Conservation (phyloP, 2,888 invertebrate genomes). For the Byasa hedistus region DNA sequence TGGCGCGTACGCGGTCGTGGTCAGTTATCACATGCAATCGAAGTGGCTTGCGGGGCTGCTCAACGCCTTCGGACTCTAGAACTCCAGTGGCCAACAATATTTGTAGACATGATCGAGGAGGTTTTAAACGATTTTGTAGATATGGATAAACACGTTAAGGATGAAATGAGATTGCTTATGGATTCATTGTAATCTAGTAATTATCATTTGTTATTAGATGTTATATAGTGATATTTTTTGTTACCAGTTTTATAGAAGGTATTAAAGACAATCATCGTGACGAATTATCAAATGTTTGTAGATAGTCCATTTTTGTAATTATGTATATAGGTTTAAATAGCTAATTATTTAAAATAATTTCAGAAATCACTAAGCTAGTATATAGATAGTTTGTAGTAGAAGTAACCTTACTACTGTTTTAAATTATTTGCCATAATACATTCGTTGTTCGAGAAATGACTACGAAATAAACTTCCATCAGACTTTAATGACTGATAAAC, state of each 20-base stretch:
- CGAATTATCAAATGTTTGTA: constrained; percentile 15
- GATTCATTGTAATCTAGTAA: constrained; percentile 50
- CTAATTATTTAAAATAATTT: constrained; percentile 19
- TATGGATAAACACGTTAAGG: constrained; percentile 88
- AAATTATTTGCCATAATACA: neutral
- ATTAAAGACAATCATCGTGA: constrained; percentile 19
- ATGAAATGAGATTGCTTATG: constrained; percentile 78
- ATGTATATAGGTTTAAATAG: constrained; percentile 17
- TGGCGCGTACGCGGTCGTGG: constrained; percentile 87
- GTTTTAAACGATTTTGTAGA: constrained; percentile 90
- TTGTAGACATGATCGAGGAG: constrained; percentile 88
- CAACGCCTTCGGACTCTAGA: constrained; percentile 87
- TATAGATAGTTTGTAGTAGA: constrained; percentile 9
- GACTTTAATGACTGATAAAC: constrained; percentile 28
- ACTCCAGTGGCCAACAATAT: constrained; percentile 87
- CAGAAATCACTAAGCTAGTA: constrained; percentile 13
- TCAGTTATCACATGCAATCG: constrained; percentile 84
- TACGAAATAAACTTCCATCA: constrained; percentile 14
- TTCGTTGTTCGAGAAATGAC: neutral
- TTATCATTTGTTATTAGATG: constrained; percentile 22
- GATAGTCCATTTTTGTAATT: constrained; percentile 16
- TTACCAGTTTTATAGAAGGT: constrained; percentile 25
- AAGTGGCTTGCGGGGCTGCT: constrained; percentile 87
- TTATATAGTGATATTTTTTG: constrained; percentile 30
- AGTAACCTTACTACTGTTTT: constrained; percentile 11